Evolutionary conservation across 2,113 vertebrate species (phyloP), one percentile per base, ranked within the genome.

Genomic region (Martes martes): DNA sequence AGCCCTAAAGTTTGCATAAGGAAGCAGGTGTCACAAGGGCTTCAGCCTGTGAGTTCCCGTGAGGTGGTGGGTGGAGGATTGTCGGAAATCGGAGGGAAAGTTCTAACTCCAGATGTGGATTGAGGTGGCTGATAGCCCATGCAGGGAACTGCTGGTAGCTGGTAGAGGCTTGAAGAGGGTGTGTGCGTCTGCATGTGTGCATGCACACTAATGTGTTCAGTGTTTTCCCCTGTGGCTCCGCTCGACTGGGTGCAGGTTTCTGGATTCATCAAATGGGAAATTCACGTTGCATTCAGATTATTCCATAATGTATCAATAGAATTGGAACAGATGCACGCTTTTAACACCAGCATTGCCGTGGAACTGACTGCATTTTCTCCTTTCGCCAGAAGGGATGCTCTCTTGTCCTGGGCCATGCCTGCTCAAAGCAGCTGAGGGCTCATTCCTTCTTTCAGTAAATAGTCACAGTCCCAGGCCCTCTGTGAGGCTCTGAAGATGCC

Each of bases 361-460:
- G 74, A 86, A 88, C 61, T 52, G 33, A 65, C n/a, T 7, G 7
- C 45, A 78, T 79, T 90, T 90, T 94, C 65, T 95, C 26, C 69
- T 88, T 83, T 67, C 55, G 31, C 74, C 47, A 14, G 79, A 94
- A n/a, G 26, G 47, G 47, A 59, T 10, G 14, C 21, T 24, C 36
- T 10, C 28, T 73, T 59, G 23, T 65, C 73, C 80, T 59, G 19
- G 50, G 19, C 19, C 55, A 28, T 59, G 39, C 21, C 11, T 79
- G 36, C n/a, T 59, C 90, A 95, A 83, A 89, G 76, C 16, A 23
- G 16, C 79, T 73, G 69, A 76, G 26, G 15, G 45, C 76, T 92
- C 1, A 5, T 55, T 89, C 33, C 82, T 91, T 89, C n/a, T 50
- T 65, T 89, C 73, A 31, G 15, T 39, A 61, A 94, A 31, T 69